Base-by-base conservation (phyloP, 2,113 vertebrate species). In the Ammodytes marinus region DNA sequence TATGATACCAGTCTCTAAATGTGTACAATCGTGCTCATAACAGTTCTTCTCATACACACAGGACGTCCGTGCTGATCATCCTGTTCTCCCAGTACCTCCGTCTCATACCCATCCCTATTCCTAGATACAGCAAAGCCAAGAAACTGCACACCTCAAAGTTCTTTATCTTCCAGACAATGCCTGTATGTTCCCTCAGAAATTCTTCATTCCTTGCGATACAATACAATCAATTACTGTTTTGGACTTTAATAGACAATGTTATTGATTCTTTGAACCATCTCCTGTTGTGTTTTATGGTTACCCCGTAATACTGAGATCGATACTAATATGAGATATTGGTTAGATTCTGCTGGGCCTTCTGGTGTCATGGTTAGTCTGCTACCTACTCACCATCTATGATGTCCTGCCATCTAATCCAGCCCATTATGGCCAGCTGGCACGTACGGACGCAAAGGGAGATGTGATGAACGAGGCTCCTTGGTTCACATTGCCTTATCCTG, bases 1-100 rank as follows among this genome's bases (percentile, higher is more conserved):
- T 66, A 8, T 47, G 1, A 47, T 9, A 43, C 11, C 37, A 43
- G 9, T 37, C 14, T 61, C 3, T 50, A 4, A 17, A 74, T 61
- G 17, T 65, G 27, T 14, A 19, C 63, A 17, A 35, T 43, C 4
- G 27, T 73, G 27, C n/a, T 55, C 47, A 67, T 52, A 14, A 69
- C 45, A 13, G 54, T 60, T 89, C 1, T 69, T 70, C 64, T 53
- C 69, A 8, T 5, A 14, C 69, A 84, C 71, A 82, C 93, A 99
- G 98, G 96, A 97, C 98, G 13, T 87, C 94, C 40, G 90, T 79
- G 78, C 89, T 97, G 91, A 99, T 99, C 75, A 92, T 97, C 83
- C 87, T 99, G 57, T 99, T 99, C 93, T 99, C 98, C 63, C 98
- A 99, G 90, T 99, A 98, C 86, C 94, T 99, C 74, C 96, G 96